Conservation (phyloP, 2,113 vertebrate species). For the Rutilus rutilus region DNA sequence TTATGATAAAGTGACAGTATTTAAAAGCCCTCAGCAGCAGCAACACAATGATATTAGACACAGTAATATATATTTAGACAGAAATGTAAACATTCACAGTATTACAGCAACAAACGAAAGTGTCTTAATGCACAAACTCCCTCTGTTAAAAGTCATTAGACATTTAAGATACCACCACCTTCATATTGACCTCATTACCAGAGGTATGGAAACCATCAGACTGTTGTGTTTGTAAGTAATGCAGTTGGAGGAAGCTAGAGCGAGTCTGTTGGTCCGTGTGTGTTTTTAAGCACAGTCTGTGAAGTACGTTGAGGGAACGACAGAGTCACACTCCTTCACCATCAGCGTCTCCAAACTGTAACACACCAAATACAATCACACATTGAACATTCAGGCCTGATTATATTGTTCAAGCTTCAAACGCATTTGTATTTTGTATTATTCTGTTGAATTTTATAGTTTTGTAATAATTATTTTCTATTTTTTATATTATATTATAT, state of each 20-base stretch:
- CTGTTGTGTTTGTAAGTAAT: neutral
- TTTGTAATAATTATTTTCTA: too few relatives aligned
- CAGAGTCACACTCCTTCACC: neutral
- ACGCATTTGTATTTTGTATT: too few relatives aligned
- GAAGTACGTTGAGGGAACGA: neutral
- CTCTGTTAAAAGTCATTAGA: neutral
- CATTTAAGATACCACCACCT: neutral
- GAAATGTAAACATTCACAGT: neutral
- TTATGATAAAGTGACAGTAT: neutral
- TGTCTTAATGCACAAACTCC: neutral
- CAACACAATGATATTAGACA: neutral
- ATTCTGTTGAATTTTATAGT: too few relatives aligned
- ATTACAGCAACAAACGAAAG: neutral
- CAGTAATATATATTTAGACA: neutral
- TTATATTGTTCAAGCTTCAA: neutral
- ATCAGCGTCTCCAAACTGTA: neutral
- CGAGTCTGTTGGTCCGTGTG: neutral
- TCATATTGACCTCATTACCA: constrained; percentile 1
- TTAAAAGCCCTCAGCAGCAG: neutral
- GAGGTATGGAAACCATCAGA: neutral
- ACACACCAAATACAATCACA: neutral
- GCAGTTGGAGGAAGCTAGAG: neutral
- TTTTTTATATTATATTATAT: too few relatives aligned
- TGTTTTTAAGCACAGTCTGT: neutral
- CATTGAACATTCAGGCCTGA: neutral